phyloP scores from a whole-genome alignment of 2,888 invertebrate genomes.

The Falcaria lacertinaria region DNA sequence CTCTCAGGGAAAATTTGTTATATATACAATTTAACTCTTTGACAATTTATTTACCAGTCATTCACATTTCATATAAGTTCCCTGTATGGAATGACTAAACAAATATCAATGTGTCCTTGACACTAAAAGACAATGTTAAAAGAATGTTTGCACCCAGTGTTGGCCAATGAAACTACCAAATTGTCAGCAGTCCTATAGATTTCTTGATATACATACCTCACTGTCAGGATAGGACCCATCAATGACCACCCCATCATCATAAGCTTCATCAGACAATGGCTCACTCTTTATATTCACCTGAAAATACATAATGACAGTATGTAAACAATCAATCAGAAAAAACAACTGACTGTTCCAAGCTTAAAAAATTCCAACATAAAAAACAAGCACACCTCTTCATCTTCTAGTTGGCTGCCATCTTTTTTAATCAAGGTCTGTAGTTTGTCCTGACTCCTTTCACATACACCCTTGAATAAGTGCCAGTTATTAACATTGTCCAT shows the following conservation, averaged over 20 bases:
- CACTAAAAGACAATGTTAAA: slow-evolving; percentile 37
- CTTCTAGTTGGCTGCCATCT: slow-evolving; percentile 76
- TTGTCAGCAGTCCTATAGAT: slow-evolving; percentile 1
- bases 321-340: slow-evolving; percentile 34
- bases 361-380: slow-evolving; percentile 48
- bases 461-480: slow-evolving; percentile 82
- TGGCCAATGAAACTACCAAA: slow-evolving; percentile 20
- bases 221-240: slow-evolving; percentile 67
- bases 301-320: slow-evolving; percentile 46
- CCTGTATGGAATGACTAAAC: slow-evolving; percentile 18
- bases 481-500: slow-evolving; percentile 82
- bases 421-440: slow-evolving; percentile 79
- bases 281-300: slow-evolving; percentile 80
- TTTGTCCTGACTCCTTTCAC: slow-evolving; percentile 83
- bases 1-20: not conserved
- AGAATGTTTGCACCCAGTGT: slow-evolving; percentile 18
- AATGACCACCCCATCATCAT: slow-evolving; percentile 77
- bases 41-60: not conserved
- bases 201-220: slow-evolving; percentile 58
- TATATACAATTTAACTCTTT: not conserved
- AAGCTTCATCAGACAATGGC: slow-evolving; percentile 74
- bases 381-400: slow-evolving; percentile 50
- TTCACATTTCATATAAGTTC: slow-evolving; percentile 30
- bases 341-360: slow-evolving; percentile 51
- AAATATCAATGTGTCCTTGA: slow-evolving; percentile 60